Conservation (phyloP, 2,797 vertebrate genomes). For the Pantherophis vulpinus region DNA sequence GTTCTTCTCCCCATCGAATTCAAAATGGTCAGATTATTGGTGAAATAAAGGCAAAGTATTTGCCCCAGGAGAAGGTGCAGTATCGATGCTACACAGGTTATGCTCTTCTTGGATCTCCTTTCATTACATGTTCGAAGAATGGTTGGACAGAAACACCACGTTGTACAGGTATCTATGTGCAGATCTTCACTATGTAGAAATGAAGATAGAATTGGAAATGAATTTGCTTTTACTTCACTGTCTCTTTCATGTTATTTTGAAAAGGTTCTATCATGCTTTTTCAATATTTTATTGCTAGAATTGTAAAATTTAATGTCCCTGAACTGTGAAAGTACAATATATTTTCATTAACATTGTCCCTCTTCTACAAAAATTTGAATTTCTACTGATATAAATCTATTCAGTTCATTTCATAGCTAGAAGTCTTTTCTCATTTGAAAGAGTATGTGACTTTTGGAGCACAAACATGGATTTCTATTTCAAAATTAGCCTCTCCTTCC, state of each 20-base stretch:
- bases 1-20: neutral
- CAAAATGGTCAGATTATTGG: neutral
- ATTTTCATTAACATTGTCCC: neutral
- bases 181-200: neutral
- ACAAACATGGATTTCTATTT: neutral
- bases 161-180: neutral
- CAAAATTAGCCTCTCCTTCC: neutral
- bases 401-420: neutral
- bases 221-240: neutral
- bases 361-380: neutral
- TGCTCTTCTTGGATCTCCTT: neutral
- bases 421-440: neutral
- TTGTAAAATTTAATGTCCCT: neutral
- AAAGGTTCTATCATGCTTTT: neutral
- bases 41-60: neutral
- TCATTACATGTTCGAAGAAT: neutral
- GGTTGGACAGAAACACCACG: neutral
- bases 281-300: neutral
- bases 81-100: neutral
- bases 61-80: neutral
- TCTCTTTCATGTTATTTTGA: neutral
- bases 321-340: neutral
- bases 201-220: neutral
- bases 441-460: neutral
- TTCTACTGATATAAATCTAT: neutral